These are phyloP conservation scores for Ramphastos sulfuratus DNA, from an alignment of 2,113 vertebrate genomes.

Conservation along the genomic window DNA sequence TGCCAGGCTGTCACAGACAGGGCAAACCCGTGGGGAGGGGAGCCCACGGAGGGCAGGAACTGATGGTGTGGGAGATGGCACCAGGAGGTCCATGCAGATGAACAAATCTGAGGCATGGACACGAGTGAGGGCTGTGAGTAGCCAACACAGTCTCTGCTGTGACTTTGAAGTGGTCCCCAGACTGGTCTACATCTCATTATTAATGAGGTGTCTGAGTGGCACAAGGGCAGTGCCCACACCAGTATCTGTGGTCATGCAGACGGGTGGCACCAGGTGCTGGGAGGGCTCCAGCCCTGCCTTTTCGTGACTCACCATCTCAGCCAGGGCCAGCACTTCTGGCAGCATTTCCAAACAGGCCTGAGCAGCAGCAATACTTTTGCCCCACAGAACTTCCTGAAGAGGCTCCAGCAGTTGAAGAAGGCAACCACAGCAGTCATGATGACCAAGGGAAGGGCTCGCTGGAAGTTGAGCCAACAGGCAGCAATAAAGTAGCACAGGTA, in stretches of 20 bases:
- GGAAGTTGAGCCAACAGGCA: slow-evolving; percentile 87
- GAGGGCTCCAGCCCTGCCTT: neutral
- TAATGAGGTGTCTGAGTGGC: neutral
- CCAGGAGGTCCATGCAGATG: neutral
- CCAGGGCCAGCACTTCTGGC: slow-evolving; percentile 78
- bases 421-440: slow-evolving; percentile 82
- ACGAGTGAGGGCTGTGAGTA: neutral
- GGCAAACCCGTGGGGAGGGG: neutral
- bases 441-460: slow-evolving; percentile 83
- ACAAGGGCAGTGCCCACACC: neutral
- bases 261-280: neutral
- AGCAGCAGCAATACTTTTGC: slow-evolving; percentile 71
- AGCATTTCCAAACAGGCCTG: slow-evolving; percentile 55
- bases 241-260: accelerated
- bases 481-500: slow-evolving; percentile 85
- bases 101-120: neutral
- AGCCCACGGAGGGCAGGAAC: neutral
- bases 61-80: neutral
- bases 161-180: neutral
- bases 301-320: slow-evolving; percentile 85
- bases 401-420: slow-evolving; percentile 59
- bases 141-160: neutral
- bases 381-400: slow-evolving; percentile 78
- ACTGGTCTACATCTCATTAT: neutral
- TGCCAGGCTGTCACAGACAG: neutral